These are phyloP conservation scores for Eumerus sabulonum DNA, from an alignment of 2,888 invertebrate species.

Conservation along the genomic window DNA sequence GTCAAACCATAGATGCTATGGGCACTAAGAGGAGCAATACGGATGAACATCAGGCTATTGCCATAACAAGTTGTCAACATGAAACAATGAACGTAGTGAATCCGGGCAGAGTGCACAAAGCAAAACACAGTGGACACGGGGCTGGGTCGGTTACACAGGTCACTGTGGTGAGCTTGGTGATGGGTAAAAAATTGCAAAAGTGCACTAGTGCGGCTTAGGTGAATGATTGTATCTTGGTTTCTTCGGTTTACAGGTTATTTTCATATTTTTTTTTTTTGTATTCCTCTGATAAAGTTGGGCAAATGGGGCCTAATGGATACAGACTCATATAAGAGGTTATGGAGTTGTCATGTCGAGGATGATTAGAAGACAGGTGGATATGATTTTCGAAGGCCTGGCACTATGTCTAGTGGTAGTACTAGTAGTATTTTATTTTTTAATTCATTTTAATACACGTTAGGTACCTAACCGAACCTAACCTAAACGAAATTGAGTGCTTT, in stretches of 20 bases:
- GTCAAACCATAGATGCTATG: slow-evolving; percentile 11
- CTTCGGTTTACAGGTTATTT: not conserved
- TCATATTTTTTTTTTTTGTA: too few relatives aligned
- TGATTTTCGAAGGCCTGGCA: too few relatives aligned
- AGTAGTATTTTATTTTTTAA: too few relatives aligned
- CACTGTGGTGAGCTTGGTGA: slow-evolving; percentile 28
- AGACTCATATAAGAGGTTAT: too few relatives aligned
- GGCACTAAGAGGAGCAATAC: slow-evolving; percentile 11
- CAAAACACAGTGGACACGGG: slow-evolving; percentile 30
- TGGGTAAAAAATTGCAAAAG: slow-evolving; percentile 30
- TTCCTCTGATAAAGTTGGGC: too few relatives aligned
- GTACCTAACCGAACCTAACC: too few relatives aligned
- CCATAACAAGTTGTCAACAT: slow-evolving; percentile 61
- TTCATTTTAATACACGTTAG: too few relatives aligned
- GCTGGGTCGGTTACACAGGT: slow-evolving; percentile 22
- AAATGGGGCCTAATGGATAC: too few relatives aligned
- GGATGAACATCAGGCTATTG: slow-evolving; percentile 31
- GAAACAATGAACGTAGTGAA: slow-evolving; percentile 60
- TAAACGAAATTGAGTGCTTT: too few relatives aligned
- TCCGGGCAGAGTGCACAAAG: slow-evolving; percentile 45
- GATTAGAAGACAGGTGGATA: too few relatives aligned
- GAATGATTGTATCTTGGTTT: not conserved
- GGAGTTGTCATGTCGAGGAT: too few relatives aligned
- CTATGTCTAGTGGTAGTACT: too few relatives aligned
- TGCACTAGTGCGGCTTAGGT: not conserved